Conservation (phyloP, 2,113 vertebrate species). For the Sterna hirundo region DNA sequence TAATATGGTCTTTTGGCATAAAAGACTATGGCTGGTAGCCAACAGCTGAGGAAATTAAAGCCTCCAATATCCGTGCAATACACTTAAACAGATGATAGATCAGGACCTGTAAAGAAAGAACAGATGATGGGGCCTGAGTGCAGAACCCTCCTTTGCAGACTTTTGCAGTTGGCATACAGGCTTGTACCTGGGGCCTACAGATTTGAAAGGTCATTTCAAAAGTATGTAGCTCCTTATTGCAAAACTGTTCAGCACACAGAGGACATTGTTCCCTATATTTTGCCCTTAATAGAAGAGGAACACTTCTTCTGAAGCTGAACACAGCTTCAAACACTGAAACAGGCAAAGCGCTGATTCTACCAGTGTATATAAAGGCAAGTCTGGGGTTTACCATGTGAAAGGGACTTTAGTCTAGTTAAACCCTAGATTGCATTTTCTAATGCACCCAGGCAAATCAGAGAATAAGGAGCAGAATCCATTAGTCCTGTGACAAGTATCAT, state of each 20-base stretch:
- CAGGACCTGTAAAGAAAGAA: not conserved
- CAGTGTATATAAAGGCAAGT: not conserved
- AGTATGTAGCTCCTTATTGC: not conserved
- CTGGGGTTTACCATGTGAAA: not conserved
- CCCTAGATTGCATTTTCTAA: not conserved
- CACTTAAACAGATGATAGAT: fast-evolving
- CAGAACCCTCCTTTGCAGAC: not conserved
- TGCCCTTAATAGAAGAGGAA: not conserved
- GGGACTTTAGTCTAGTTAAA: not conserved
- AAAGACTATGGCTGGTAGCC: not conserved
- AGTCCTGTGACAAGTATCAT: not conserved
- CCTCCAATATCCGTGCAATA: not conserved
- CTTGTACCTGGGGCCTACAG: not conserved
- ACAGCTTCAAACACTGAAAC: not conserved
- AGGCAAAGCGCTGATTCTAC: not conserved
- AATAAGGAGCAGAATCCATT: not conserved
- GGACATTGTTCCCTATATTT: not conserved
- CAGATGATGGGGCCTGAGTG: not conserved
- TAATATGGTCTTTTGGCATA: not conserved
- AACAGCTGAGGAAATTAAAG: not conserved
- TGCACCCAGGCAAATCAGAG: not conserved
- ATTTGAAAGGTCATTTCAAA: not conserved
- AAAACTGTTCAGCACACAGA: not conserved
- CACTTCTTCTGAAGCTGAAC: not conserved
- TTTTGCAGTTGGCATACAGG: not conserved